Percentiles rank a stretch among this genome's conserved stretches.
Conservation (phyloP, 2,888 invertebrate genomes). For the Polymixis lichenea region DNA sequence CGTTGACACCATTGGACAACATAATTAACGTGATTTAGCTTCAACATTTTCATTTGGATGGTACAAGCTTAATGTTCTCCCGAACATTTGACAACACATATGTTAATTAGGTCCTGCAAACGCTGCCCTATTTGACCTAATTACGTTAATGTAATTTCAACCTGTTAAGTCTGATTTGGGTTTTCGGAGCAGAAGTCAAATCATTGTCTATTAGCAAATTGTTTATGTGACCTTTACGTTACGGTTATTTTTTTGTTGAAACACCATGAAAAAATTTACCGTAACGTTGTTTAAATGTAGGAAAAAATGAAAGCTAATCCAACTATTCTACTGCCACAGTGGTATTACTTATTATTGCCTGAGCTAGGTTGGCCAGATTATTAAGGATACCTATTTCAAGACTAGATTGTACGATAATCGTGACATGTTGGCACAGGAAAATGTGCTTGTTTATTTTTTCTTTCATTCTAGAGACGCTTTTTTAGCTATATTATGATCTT, state of each 20-base stretch:
- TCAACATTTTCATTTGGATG: conserved; percentile 20
- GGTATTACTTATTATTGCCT: background rate
- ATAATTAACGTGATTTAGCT: conserved; percentile 5
- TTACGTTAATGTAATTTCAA: conserved; percentile 31
- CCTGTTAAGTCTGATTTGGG: background rate
- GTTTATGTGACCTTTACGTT: background rate
- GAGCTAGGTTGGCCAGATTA: too few relatives aligned
- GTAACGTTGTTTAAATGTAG: background rate
- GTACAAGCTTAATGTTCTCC: conserved; percentile 4
- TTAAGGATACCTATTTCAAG: background rate
- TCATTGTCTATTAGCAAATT: conserved; percentile 16
- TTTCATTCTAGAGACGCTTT: background rate
- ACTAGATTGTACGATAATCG: background rate
- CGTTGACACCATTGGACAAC: too few relatives aligned
- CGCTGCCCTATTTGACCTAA: conserved; percentile 35
- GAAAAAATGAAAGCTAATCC: background rate
- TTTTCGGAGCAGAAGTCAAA: conserved; percentile 8
- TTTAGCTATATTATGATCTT: background rate
- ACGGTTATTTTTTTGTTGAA: too few relatives aligned
- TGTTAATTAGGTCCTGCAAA: conserved; percentile 35
- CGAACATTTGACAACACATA: conserved; percentile 27
- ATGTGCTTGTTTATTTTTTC: background rate
- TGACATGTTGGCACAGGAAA: background rate
- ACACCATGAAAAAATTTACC: too few relatives aligned
- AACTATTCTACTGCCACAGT: background rate